These are phyloP conservation scores for Brachypodius melanocephalos DNA, from an alignment of 2,113 vertebrate species.

Conservation along the genomic window DNA sequence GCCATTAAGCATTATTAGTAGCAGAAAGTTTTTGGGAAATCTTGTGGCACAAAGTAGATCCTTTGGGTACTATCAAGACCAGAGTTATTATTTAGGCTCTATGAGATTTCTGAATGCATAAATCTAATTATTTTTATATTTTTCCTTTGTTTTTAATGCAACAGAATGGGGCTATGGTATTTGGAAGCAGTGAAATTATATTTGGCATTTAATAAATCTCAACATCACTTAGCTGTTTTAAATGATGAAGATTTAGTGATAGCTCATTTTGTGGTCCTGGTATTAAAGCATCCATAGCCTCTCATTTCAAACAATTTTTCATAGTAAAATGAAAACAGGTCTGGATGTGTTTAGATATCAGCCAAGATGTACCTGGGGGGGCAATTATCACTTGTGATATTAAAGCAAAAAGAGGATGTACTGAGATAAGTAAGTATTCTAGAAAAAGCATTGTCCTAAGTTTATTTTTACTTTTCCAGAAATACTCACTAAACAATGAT, in stretches of 20 bases:
- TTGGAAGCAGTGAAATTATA: neutral
- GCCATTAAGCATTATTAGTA: neutral
- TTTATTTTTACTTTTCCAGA: neutral
- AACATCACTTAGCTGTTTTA: neutral
- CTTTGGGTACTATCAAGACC: neutral
- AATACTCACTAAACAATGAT: neutral
- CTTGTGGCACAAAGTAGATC: neutral
- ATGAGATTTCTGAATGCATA: neutral
- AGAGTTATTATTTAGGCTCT: neutral
- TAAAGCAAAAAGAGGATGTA: neutral
- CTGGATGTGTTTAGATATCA: neutral
- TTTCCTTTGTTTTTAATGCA: neutral
- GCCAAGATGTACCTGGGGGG: neutral
- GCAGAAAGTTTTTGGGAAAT: neutral
- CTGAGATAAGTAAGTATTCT: neutral
- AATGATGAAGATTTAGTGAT: neutral
- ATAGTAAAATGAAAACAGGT: neutral
- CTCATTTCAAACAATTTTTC: slow-evolving; percentile 17
- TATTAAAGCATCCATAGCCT: neutral
- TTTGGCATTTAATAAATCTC: neutral
- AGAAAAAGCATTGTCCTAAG: neutral
- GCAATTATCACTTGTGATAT: slow-evolving; percentile 21
- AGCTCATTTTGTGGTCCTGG: neutral
- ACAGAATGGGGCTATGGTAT: neutral
- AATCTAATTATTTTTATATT: neutral